These are phyloP conservation scores for Forbesichthys agassizii DNA, from an alignment of 2,113 vertebrate species.

Conservation along the genomic window DNA sequence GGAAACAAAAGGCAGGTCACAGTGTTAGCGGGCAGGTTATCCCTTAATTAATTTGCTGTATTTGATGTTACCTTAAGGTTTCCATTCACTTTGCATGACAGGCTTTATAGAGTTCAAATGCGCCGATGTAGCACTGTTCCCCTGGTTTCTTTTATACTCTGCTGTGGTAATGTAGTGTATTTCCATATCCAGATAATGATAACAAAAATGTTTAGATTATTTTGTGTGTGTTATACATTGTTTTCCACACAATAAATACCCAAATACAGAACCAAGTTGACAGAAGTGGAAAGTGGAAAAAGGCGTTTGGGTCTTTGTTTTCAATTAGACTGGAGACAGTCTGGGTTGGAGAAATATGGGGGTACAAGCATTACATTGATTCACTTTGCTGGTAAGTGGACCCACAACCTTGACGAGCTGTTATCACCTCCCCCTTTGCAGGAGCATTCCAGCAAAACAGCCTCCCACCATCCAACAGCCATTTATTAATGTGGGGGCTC, in stretches of 20 bases:
- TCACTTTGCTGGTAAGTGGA: constrained; percentile 8
- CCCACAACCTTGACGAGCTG: constrained; percentile 34
- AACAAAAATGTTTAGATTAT: too few relatives aligned
- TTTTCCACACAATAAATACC: too few relatives aligned
- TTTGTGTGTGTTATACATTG: too few relatives aligned
- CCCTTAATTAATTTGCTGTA: constrained; percentile 29
- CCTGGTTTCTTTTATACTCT: constrained; percentile 18
- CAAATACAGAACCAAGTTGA: too few relatives aligned
- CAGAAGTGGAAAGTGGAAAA: not conserved
- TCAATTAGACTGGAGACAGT: not conserved
- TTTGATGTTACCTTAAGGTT: constrained; percentile 53
- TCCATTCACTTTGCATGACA: constrained; percentile 32
- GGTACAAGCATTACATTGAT: not conserved
- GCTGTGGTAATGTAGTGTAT: constrained; percentile 2
- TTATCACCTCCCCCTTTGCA: constrained; percentile 19
- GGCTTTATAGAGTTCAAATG: constrained; percentile 49
- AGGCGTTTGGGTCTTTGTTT: not conserved
- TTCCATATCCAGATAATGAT: too few relatives aligned
- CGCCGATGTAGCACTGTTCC: constrained; percentile 33
- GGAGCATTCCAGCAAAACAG: constrained; percentile 3
- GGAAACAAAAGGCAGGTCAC: constrained; percentile 29
- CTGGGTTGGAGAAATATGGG: not conserved
- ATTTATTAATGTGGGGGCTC: constrained; percentile 21
- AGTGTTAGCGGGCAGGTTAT: constrained; percentile 36
- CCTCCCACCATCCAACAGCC: not conserved